Evolutionary conservation across 2,113 vertebrate species (phyloP), one percentile per base, ranked within the genome.

Genomic region (Catharus fuscescens): DNA sequence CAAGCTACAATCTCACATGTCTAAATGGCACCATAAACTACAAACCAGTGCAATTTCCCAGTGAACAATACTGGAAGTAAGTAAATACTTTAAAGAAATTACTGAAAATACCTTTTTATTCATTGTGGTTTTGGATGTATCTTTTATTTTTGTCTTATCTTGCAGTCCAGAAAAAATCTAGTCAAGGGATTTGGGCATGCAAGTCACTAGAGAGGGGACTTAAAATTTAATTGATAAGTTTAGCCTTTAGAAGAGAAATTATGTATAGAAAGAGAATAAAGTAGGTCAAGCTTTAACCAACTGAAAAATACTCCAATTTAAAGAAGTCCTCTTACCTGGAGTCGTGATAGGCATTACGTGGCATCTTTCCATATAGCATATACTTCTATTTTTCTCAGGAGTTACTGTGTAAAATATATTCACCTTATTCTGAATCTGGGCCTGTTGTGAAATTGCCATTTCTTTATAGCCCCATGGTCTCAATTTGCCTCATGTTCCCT

Each of bases 21-120:
- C 23, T 97, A 5, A 97, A 97, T 16, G 97, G 90, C 76, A 97
- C 91, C 48, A 95, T 98, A 72, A 69, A 45, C 67, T 95, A 85
- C 80, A 95, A 69, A 54, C 67, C 97, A 42, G 95, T 97, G 38
- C 98, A 99, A 90, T 98, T 98, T 94, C 98, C 98, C 32, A 99
- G 98, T 80, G 99, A 99, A 80, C 98, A 98, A 53, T 99, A 99
- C 95, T 99, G 99, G 99, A 98, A 99, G 99, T 99, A 98, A 99
- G 99, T 98, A 72, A 80, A 57, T 34, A 73, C 42, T 52, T 65
- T 19, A 48, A 57, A 70, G 48, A 72, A 50, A 60, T 67, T 53
- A 5, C 50, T 88, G 57, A 80, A 84, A 66, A 17, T 24, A 17
- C 7, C 5, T 94, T 59, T 66, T 69, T 56, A 34, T 45, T 14